phyloP scores from a whole-genome alignment of 2,888 invertebrate species.

The Nasonia oneida region DNA sequence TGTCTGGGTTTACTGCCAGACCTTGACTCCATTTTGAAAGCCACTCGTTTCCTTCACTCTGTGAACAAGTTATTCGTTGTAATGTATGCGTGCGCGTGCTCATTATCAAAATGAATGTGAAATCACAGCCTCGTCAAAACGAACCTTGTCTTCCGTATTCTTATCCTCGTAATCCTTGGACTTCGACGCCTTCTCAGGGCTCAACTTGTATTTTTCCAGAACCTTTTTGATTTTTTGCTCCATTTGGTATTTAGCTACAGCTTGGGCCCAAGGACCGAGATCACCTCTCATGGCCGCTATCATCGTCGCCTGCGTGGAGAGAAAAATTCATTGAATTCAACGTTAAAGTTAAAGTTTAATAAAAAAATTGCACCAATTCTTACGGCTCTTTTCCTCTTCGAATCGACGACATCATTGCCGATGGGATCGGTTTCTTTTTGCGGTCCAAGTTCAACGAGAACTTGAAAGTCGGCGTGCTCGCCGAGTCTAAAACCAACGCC shows the following conservation, averaged over 20 bases:
- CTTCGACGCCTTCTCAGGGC: slow-evolving; percentile 61
- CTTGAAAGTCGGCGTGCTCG: slow-evolving; percentile 90
- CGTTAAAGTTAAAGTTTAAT: slow-evolving; percentile 15
- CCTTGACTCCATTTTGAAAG: slow-evolving; percentile 65
- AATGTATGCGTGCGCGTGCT: not conserved
- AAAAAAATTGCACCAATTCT: slow-evolving; percentile 23
- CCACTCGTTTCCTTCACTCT: slow-evolving; percentile 65
- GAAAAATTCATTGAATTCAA: not conserved
- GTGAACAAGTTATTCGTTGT: slow-evolving; percentile 26
- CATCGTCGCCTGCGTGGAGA: slow-evolving; percentile 67
- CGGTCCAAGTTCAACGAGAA: slow-evolving; percentile 88
- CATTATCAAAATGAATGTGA: not conserved
- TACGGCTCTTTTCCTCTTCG: slow-evolving; percentile 70
- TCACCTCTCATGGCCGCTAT: slow-evolving; percentile 75
- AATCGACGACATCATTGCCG: slow-evolving; percentile 77
- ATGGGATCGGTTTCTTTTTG: slow-evolving; percentile 87
- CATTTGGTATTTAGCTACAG: slow-evolving; percentile 73
- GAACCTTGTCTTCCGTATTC: slow-evolving; percentile 32
- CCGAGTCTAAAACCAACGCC: slow-evolving; percentile 91
- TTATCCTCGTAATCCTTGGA: slow-evolving; percentile 29
- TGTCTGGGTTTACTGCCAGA: not conserved
- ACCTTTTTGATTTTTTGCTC: slow-evolving; percentile 70
- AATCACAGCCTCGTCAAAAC: not conserved
- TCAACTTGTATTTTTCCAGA: slow-evolving; percentile 67
- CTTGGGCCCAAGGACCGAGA: slow-evolving; percentile 74